Evolutionary conservation across 2,888 invertebrate species (phyloP).

Genomic region (Diplolepis rosae): DNA sequence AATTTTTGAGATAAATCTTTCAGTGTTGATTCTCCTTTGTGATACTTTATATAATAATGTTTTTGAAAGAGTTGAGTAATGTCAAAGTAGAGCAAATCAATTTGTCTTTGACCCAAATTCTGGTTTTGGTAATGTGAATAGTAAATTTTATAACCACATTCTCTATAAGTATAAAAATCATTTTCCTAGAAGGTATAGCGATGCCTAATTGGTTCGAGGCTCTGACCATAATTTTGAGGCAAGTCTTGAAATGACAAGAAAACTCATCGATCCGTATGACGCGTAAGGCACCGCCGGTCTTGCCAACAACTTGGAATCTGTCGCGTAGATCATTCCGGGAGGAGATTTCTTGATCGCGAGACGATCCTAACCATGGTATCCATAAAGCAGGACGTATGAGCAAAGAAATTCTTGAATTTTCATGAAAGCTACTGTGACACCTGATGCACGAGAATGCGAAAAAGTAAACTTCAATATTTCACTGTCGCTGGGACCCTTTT

Average conservation of each 20-base stretch:
- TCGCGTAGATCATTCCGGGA: slow-evolving; percentile 33
- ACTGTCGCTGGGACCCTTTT: slow-evolving; percentile 24
- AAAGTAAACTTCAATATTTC: slow-evolving; percentile 26
- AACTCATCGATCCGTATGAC: slow-evolving; percentile 30
- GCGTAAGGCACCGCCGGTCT: slow-evolving; percentile 29
- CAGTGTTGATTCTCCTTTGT: too few relatives aligned
- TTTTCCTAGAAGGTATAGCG: slow-evolving; percentile 9
- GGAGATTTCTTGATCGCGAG: slow-evolving; percentile 16
- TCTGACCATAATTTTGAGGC: slow-evolving; percentile 27
- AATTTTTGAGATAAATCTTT: too few relatives aligned
- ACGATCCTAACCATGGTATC: slow-evolving; percentile 9
- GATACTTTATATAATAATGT: too few relatives aligned
- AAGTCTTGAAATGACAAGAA: slow-evolving; percentile 25
- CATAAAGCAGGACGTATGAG: neutral
- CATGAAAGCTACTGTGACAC: slow-evolving; percentile 35
- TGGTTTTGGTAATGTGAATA: slow-evolving; percentile 12
- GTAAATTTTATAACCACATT: slow-evolving; percentile 30
- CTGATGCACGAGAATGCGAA: slow-evolving; percentile 23
- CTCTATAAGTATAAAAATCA: slow-evolving; percentile 30
- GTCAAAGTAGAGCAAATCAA: neutral
- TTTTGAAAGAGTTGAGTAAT: slow-evolving; percentile 1
- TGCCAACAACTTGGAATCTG: slow-evolving; percentile 17
- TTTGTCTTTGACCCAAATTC: slow-evolving; percentile 21
- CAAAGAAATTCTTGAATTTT: slow-evolving; percentile 40
- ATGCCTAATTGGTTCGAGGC: slow-evolving; percentile 25